These are phyloP conservation scores for Mastacembelus armatus DNA, from an alignment of 2,797 vertebrate species.

Conservation along the genomic window DNA sequence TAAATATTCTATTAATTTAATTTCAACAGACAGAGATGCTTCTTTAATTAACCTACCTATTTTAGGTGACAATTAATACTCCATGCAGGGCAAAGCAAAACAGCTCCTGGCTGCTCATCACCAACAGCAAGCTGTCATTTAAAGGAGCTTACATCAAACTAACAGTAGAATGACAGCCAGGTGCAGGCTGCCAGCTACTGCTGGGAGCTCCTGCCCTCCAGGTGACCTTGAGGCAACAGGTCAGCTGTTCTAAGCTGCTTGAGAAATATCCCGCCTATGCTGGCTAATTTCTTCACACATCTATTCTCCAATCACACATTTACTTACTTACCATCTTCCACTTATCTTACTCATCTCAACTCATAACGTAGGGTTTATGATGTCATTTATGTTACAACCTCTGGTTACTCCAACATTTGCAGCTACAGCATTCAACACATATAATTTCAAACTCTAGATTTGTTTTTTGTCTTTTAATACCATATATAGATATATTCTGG, in stretches of 20 bases:
- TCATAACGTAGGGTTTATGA: no score
- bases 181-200: constrained; percentile 25
- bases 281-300: constrained; percentile 1
- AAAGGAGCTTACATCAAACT: constrained; percentile 39
- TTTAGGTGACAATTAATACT: neutral
- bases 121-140: constrained; percentile 36
- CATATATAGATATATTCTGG: neutral
- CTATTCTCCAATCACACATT: no score
- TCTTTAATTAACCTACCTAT: constrained; percentile 1
- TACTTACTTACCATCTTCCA: neutral
- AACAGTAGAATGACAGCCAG: constrained; percentile 24
- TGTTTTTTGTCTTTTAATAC: neutral
- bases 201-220: constrained; percentile 49
- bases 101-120: constrained; percentile 13
- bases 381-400: neutral
- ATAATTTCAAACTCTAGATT: neutral
- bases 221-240: constrained; percentile 52
- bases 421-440: neutral
- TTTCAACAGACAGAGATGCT: neutral
- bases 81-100: neutral
- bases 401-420: neutral
- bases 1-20: neutral
- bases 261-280: neutral
- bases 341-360: neutral
- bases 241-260: constrained; percentile 37